A percentile compares a stretch with the other conserved stretches of the same genome.
Conservation (phyloP, 2,888 invertebrate genomes). For the Scaeva pyrastri region DNA sequence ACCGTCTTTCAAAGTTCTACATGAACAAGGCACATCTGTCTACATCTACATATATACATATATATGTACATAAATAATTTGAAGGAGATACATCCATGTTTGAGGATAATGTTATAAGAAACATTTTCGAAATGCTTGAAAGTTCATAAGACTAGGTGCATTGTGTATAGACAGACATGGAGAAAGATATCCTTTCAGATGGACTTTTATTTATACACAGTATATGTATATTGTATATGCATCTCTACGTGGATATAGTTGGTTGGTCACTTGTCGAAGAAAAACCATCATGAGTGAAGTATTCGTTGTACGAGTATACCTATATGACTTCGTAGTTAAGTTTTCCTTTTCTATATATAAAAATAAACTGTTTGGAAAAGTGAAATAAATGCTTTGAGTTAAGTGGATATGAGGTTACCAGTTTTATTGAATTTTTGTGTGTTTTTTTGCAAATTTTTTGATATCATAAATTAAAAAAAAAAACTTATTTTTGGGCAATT, state of each 20-base stretch:
- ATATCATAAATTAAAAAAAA: not conserved
- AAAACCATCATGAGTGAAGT: slow-evolving; percentile 17
- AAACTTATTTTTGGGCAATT: not conserved
- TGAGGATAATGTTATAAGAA: slow-evolving; percentile 49
- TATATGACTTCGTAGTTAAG: not conserved
- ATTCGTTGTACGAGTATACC: not conserved
- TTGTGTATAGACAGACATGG: slow-evolving; percentile 33
- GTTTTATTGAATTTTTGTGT: slow-evolving; percentile 21
- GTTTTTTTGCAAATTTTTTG: slow-evolving; percentile 17
- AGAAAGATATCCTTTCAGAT: slow-evolving; percentile 38
- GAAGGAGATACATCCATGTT: slow-evolving; percentile 7
- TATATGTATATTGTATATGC: not conserved
- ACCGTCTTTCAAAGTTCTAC: slow-evolving; percentile 51
- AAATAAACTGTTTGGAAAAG: slow-evolving; percentile 26
- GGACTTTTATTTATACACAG: not conserved
- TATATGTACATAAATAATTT: not conserved
- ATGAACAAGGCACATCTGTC: slow-evolving; percentile 10
- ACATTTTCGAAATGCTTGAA: slow-evolving; percentile 53
- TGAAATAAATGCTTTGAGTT: slow-evolving; percentile 17
- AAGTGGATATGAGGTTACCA: slow-evolving; percentile 25
- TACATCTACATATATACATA: not conserved
- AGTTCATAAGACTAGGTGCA: slow-evolving; percentile 41
- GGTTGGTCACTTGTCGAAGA: slow-evolving; percentile 28
- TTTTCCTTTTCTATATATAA: not conserved
- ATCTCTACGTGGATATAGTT: not conserved